A percentile compares a stretch with the other conserved stretches of the same genome.
Conservation (phyloP, 2,888 invertebrate genomes). For the Pardosa pseudoannulata region DNA sequence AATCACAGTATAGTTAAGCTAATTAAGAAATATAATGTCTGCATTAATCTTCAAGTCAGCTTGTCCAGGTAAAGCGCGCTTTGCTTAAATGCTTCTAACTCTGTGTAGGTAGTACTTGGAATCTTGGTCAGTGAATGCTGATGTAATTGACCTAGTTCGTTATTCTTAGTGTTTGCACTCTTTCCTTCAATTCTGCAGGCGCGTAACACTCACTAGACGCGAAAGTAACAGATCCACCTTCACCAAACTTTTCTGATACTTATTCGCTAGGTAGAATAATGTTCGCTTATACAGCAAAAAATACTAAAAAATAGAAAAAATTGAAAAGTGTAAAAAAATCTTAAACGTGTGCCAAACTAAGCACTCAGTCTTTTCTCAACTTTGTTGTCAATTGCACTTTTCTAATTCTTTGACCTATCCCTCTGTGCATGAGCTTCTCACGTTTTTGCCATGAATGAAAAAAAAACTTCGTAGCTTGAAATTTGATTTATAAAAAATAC, state of each 20-base stretch:
- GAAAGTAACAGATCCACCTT: slow-evolving; percentile 12
- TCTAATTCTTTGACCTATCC: background rate
- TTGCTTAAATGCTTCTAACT: background rate
- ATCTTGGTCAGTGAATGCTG: background rate
- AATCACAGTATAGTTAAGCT: background rate
- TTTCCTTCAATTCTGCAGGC: slow-evolving; percentile 2
- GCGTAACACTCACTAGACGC: slow-evolving; percentile 11
- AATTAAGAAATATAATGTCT: background rate
- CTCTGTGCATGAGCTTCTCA: slow-evolving; percentile 8
- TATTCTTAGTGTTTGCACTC: background rate
- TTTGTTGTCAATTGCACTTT: no score
- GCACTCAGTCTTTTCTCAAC: slow-evolving; percentile 4
- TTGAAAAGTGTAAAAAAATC: background rate
- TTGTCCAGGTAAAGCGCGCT: background rate
- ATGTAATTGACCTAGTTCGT: background rate
- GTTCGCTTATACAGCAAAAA: slow-evolving; percentile 4
- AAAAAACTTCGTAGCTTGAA: background rate
- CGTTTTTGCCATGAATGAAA: slow-evolving; percentile 29
- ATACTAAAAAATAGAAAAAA: slow-evolving; percentile 1
- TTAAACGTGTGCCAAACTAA: slow-evolving; percentile 15
- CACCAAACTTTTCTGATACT: background rate
- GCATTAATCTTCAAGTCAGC: background rate
- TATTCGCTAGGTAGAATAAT: slow-evolving; percentile 5
- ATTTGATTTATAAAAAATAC: background rate
- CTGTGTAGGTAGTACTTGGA: background rate